A percentile compares a stretch with the other conserved stretches of the same genome.
These are phyloP conservation scores for Prosopocoilus inquinatus DNA, from an alignment of 2,888 invertebrate species.

Conservation along the genomic window DNA sequence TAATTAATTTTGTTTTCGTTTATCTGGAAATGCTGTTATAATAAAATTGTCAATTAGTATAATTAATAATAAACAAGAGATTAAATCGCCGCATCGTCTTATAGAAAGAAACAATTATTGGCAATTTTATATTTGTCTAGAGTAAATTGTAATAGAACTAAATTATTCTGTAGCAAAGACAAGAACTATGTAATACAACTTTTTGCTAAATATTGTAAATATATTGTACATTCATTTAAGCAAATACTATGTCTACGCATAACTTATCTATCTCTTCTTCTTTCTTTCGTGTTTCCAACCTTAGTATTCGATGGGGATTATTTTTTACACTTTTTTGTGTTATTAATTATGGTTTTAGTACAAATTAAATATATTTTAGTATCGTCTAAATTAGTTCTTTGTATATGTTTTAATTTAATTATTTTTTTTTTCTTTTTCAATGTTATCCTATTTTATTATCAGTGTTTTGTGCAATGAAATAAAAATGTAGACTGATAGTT, in stretches of 20 bases:
- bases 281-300: conserved; percentile 26
- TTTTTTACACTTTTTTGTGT: conserved; percentile 34
- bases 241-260: conserved; percentile 45
- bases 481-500: conserved; percentile 49
- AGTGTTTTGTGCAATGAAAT: conserved; percentile 50
- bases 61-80: too few relatives aligned
- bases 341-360: conserved; percentile 40
- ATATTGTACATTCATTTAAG: conserved; percentile 50
- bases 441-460: conserved; percentile 42
- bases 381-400: conserved; percentile 41
- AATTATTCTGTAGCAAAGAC: conserved; percentile 39
- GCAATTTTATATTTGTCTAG: conserved; percentile 45
- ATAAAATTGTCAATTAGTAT: conserved; percentile 25
- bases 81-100: too few relatives aligned
- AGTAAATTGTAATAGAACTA: conserved; percentile 38
- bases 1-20: conserved; percentile 3
- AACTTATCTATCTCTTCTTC: conserved; percentile 31
- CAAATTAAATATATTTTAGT: conserved; percentile 46
- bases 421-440: conserved; percentile 37
- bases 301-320: conserved; percentile 37
- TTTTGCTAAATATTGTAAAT: conserved; percentile 51
- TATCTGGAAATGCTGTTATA: conserved; percentile 5
- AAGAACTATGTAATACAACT: conserved; percentile 38
- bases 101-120: conserved; percentile 41
- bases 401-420: conserved; percentile 40